Conservation (phyloP, 2,888 invertebrate genomes). For the Clivina fossor region DNA sequence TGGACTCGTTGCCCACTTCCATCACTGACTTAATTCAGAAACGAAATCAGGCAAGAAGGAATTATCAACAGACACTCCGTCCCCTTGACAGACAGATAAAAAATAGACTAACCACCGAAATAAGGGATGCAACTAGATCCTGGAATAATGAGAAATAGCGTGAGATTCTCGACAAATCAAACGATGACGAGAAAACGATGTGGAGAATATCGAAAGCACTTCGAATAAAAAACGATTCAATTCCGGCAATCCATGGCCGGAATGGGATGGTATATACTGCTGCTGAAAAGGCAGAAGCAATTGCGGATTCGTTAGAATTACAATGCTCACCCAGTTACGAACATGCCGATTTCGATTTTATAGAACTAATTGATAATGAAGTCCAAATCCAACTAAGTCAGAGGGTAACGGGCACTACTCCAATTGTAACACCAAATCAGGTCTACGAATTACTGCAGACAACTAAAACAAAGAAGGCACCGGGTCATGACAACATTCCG, state of each 20-base stretch:
- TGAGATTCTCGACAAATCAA: not conserved
- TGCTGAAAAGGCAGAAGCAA: constrained; percentile 16
- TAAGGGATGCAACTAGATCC: too few species aligned
- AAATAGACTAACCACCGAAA: not conserved
- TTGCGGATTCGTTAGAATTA: constrained; percentile 17
- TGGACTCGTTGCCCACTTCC: constrained; percentile 1
- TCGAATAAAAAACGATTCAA: not conserved
- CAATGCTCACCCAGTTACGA: constrained; percentile 20
- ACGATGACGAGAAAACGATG: constrained; percentile 7
- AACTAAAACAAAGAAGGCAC: constrained; percentile 17
- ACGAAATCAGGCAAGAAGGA: constrained; percentile 3
- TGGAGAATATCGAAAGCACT: constrained; percentile 21
- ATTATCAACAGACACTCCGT: not conserved
- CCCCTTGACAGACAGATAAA: not conserved
- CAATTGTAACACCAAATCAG: too few species aligned
- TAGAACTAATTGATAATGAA: too few species aligned
- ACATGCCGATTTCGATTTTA: constrained; percentile 12
- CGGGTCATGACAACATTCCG: constrained; percentile 13
- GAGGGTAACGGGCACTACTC: too few species aligned
- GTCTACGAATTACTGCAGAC: too few species aligned
- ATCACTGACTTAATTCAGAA: not conserved
- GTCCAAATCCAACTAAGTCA: too few species aligned
- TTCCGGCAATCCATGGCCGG: constrained; percentile 15
- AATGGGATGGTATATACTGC: constrained; percentile 19
- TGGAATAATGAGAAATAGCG: not conserved